Evolutionary conservation across 2,797 vertebrate genomes (phyloP).

Genomic region (Hypotaenidia philippensis): DNA sequence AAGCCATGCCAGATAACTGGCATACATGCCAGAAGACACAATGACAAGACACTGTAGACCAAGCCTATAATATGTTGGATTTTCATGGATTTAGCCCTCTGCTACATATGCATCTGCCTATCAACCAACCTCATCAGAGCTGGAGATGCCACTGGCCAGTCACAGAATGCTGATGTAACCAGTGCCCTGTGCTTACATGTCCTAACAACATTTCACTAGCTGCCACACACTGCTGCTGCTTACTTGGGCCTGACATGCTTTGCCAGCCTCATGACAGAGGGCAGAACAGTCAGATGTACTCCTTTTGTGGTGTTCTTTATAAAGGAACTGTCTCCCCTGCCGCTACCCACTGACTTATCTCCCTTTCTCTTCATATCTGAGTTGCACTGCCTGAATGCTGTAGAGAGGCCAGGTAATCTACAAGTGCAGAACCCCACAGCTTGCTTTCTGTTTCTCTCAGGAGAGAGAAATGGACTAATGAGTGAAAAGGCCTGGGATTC

Average conservation of each 20-base stretch:
- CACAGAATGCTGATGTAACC: fast-evolving
- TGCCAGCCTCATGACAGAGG: not conserved
- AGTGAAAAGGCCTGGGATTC: not conserved
- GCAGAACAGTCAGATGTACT: not conserved
- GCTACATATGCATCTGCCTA: not conserved
- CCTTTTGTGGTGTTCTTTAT: not conserved
- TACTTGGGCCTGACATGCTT: not conserved
- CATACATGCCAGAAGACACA: not conserved
- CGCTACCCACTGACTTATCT: not conserved
- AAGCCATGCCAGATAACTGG: not conserved
- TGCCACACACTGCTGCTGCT: not conserved
- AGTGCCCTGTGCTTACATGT: not conserved
- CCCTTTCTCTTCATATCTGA: not conserved
- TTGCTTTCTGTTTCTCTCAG: not conserved
- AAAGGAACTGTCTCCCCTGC: not conserved
- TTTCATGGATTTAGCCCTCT: not conserved
- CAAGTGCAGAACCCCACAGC: not conserved
- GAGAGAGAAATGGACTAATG: not conserved
- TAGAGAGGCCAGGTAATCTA: not conserved
- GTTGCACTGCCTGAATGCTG: not conserved
- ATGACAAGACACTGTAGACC: not conserved
- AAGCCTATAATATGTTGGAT: not conserved
- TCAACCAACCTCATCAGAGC: not conserved
- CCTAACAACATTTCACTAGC: not conserved
- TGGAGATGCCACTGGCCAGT: not conserved